Base-by-base conservation (phyloP, 2,113 vertebrate genomes). In the Istiophorus platypterus region DNA sequence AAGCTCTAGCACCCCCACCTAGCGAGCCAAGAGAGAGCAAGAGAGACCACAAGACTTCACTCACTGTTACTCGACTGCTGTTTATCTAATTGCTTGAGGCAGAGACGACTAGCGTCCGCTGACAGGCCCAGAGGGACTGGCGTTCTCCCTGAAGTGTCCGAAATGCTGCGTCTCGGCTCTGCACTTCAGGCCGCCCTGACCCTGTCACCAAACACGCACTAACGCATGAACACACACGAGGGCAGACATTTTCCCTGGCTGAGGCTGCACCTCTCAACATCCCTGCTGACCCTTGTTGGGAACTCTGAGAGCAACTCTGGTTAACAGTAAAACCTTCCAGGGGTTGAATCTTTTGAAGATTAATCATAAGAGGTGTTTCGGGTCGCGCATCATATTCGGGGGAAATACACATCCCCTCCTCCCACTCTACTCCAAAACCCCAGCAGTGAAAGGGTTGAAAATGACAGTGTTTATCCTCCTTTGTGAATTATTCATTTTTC, bases 401-500 rank as follows among this genome's bases (percentile, higher is more conserved):
- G 70, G 26, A 78, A 63, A 79, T 61, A 24, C 42, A 29, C 51
- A 51, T 52, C 34, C 31, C 26, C 45, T 26, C 31, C 59, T 61
- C 39, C 69, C 65, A 69, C 64, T 45, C 12, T 73, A 51, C 71
- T 81, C 66, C 31, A 52, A 62, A 75, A 76, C 80, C 79, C 61
- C 80, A 73, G 71, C 81, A 72, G 65, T 51, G 51, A 87, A 64
- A 56, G 52, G 31, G 34, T 63, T 64, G 51, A 75, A 88, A 78
- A 78, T 39, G 56, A 81, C 81, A 51, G 41, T 59, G 49, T 84
- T 89, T 64, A 54, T 73, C 51, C 51, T 72, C 59, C 41, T 80
- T 80, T 86, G 54, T 84, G 68, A 85, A 76, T 91, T 56, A 80
- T 83, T 89, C 27, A 78, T 90, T 89, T 89, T 87, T 87, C 75